Evolutionary conservation across 2,113 vertebrate genomes (phyloP).

Genomic region (Fulica atra): DNA sequence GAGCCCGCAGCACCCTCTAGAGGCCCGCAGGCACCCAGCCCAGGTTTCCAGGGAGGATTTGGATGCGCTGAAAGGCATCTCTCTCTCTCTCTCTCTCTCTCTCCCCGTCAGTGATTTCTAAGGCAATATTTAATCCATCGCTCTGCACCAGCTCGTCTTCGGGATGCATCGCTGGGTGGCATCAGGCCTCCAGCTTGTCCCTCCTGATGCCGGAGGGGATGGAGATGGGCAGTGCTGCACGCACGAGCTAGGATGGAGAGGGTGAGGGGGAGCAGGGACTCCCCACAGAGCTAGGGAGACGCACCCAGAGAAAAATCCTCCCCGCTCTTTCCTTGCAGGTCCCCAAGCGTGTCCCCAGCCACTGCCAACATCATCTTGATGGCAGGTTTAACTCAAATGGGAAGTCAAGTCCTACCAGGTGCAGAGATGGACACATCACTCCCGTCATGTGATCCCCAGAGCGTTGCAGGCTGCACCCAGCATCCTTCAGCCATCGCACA

Average conservation of each 20-base stretch:
- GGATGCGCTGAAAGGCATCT: rapidly evolving
- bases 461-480: neutral
- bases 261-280: rapidly evolving
- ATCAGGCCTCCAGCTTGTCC: neutral
- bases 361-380: rapidly evolving
- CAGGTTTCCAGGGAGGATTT: neutral
- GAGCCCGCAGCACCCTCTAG: slow-evolving; percentile 74
- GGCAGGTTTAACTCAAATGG: neutral
- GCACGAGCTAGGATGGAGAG: neutral
- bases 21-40: slow-evolving; percentile 10
- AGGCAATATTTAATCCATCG: too few relatives aligned
- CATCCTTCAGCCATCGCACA: too few relatives aligned
- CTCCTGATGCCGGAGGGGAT: neutral
- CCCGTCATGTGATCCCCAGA: rapidly evolving
- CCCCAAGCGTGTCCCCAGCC: neutral
- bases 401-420: neutral
- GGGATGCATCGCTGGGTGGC: neutral
- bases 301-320: neutral
- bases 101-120: neutral
- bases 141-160: too few relatives aligned
- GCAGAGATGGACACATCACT: rapidly evolving
- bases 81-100: neutral
- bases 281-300: neutral
- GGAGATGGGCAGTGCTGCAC: neutral
- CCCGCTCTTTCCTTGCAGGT: neutral